These are phyloP conservation scores for Archips crataeganus DNA, from an alignment of 2,888 invertebrate genomes.

Conservation along the genomic window DNA sequence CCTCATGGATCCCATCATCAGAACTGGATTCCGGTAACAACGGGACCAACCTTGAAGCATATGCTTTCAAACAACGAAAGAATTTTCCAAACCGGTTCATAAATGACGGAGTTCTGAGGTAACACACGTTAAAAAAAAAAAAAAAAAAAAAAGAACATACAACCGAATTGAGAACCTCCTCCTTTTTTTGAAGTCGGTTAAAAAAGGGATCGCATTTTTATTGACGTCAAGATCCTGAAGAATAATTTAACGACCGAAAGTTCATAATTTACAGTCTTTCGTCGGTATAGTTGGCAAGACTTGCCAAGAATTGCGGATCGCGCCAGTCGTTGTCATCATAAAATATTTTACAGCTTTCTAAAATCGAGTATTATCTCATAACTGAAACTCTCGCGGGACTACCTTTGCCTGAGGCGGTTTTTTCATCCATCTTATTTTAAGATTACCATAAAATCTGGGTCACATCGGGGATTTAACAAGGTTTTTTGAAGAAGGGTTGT, in stretches of 20 bases:
- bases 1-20: too few species aligned
- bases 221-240: not conserved
- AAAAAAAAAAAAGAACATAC: too few species aligned
- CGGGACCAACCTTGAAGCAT: too few species aligned
- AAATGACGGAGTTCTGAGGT: too few species aligned
- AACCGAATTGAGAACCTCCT: too few species aligned
- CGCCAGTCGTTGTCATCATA: conserved; percentile 52
- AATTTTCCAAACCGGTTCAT: too few species aligned
- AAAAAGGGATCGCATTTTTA: not conserved
- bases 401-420: conserved; percentile 45
- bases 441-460: conserved; percentile 23
- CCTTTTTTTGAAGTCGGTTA: too few species aligned
- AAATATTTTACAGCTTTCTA: conserved; percentile 63
- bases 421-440: conserved; percentile 27
- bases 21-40: too few species aligned
- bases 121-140: too few species aligned
- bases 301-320: conserved; percentile 38
- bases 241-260: conserved; percentile 11
- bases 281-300: conserved; percentile 18
- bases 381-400: conserved; percentile 56
- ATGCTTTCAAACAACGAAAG: too few species aligned
- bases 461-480: conserved; percentile 16
- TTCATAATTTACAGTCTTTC: conserved; percentile 20
- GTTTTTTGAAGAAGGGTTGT: conserved; percentile 9
- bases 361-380: conserved; percentile 65